These are phyloP conservation scores for Mormyrops boulengeri DNA, from an alignment of 2,797 vertebrate genomes.

Conservation along the genomic window DNA sequence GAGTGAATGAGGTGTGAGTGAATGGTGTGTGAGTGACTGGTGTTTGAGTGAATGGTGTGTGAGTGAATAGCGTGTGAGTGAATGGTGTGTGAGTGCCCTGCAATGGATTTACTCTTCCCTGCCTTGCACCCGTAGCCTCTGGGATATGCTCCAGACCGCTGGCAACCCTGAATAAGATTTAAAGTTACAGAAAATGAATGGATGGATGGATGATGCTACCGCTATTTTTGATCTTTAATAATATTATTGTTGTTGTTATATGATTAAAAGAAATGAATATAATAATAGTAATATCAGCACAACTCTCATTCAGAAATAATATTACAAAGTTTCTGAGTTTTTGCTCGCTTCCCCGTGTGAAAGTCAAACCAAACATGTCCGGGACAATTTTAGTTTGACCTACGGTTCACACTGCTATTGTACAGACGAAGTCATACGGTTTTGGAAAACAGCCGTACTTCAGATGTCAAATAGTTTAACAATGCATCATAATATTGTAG, in stretches of 20 bases:
- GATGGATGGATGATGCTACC: background rate
- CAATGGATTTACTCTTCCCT: background rate
- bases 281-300: background rate
- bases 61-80: background rate
- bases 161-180: background rate
- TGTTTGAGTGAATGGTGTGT: no score
- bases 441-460: background rate
- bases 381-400: background rate
- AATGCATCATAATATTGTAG: background rate
- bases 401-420: background rate
- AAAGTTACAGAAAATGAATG: background rate
- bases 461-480: background rate
- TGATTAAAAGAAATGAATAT: background rate
- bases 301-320: background rate
- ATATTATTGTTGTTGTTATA: background rate
- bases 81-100: background rate
- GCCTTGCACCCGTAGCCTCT: no score
- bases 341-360: background rate
- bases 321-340: background rate
- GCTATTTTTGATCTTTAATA: background rate
- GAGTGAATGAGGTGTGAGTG: no score
- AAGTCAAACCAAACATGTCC: background rate
- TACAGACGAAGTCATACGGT: background rate
- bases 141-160: no score
- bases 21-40: no score